Evolutionary conservation across 2,113 vertebrate species (phyloP).

Genomic region (Ailurus styani): DNA sequence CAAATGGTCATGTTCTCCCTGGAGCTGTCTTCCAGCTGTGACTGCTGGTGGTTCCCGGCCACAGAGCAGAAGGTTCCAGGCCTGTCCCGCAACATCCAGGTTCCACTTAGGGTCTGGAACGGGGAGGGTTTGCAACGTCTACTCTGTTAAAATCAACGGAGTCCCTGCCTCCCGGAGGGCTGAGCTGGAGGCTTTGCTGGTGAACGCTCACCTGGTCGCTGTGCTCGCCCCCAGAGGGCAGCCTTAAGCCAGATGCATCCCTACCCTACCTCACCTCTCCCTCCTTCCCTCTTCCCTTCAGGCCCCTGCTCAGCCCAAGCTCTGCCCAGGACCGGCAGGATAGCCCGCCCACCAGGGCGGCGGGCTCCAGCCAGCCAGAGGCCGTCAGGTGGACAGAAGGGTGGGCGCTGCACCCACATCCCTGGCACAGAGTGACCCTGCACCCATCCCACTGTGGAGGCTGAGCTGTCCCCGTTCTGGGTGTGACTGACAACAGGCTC

Average conservation of each 20-base stretch:
- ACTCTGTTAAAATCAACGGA: neutral
- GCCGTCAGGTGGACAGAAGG: neutral
- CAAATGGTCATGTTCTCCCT: rapidly evolving
- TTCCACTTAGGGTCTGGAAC: neutral
- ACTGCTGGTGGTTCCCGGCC: neutral
- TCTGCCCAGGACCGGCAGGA: neutral
- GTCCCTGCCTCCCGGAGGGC: neutral
- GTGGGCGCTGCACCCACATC: rapidly evolving
- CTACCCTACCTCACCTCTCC: rapidly evolving
- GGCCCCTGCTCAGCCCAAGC: neutral
- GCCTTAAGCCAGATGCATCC: rapidly evolving
- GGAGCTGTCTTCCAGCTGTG: neutral
- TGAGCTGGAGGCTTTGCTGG: neutral
- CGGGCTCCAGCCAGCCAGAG: neutral
- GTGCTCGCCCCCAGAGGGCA: too few species aligned
- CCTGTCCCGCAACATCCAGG: neutral
- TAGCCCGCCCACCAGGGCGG: neutral
- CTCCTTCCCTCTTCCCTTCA: neutral
- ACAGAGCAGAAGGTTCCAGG: neutral
- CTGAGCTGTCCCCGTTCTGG: neutral
- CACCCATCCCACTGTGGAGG: neutral
- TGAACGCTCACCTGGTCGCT: rapidly evolving
- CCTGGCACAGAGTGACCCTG: rapidly evolving
- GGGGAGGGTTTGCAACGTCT: rapidly evolving
- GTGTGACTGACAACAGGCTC: neutral